Percentiles rank a stretch among this genome's conserved stretches.
Conservation (phyloP, 2,797 vertebrate genomes). For the Enteromius paludinosus region DNA sequence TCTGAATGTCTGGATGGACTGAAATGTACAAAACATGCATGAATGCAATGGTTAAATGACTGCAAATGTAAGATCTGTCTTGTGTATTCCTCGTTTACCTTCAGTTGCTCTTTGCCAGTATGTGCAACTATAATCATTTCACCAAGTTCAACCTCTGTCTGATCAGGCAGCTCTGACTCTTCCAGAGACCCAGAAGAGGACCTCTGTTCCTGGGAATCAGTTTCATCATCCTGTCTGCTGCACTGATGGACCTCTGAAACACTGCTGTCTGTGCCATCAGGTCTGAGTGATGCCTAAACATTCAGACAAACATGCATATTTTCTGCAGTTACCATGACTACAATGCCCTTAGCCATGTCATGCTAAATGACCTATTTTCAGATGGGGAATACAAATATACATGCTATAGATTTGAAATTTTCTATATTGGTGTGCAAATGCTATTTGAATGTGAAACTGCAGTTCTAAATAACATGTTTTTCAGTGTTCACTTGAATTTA, state of each 20-base stretch:
- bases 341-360: slow-evolving; percentile 67
- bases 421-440: not conserved
- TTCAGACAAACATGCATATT: slow-evolving; percentile 54
- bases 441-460: not conserved
- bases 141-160: slow-evolving; percentile 57
- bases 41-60: not conserved
- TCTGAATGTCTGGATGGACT: not conserved
- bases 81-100: slow-evolving; percentile 64
- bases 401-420: not conserved
- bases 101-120: slow-evolving; percentile 76
- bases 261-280: slow-evolving; percentile 42
- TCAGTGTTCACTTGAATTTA: not conserved
- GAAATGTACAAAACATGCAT: not conserved
- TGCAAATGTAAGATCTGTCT: not conserved
- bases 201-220: slow-evolving; percentile 63
- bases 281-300: slow-evolving; percentile 61
- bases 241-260: slow-evolving; percentile 55
- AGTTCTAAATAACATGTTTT: not conserved
- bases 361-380: slow-evolving; percentile 77
- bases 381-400: slow-evolving; percentile 5
- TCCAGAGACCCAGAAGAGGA: slow-evolving; percentile 64
- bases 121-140: slow-evolving; percentile 67
- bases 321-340: slow-evolving; percentile 74
- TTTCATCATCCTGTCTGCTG: slow-evolving; percentile 56
- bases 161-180: slow-evolving; percentile 21